Percentiles rank a stretch among this genome's conserved stretches.
These are phyloP conservation scores for Haliclona indistincta DNA, from an alignment of 37 sponge, comb jelly and placozoan species.

Conservation along the genomic window DNA sequence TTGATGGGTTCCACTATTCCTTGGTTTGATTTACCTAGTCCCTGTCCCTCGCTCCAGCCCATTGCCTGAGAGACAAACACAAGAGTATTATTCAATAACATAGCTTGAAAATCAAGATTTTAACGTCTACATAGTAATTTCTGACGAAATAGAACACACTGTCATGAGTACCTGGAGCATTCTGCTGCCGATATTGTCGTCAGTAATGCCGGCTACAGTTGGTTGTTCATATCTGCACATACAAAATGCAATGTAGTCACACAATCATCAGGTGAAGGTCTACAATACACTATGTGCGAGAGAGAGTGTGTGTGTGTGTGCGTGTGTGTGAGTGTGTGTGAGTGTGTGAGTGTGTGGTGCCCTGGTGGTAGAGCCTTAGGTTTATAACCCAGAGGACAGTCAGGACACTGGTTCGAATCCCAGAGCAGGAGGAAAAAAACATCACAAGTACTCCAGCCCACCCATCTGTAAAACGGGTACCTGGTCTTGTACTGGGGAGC, in stretches of 20 bases:
- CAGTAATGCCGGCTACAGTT: constrained; percentile 19
- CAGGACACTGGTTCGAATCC: too few species aligned
- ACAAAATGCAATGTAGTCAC: neutral
- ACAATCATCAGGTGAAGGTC: neutral
- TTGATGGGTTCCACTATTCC: constrained; percentile 78
- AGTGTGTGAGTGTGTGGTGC: neutral
- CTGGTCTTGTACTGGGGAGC: too few species aligned
- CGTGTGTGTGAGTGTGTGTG: neutral
- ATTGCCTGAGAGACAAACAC: constrained; percentile 55
- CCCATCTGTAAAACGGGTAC: too few species aligned
- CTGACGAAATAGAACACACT: too few species aligned
- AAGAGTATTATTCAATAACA: neutral
- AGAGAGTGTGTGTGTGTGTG: neutral
- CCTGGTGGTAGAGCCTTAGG: too few species aligned
- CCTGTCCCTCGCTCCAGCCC: constrained; percentile 88
- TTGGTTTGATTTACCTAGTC: constrained; percentile 71
- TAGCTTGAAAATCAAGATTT: too few species aligned
- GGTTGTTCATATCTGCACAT: constrained; percentile 56
- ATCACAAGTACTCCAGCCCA: neutral
- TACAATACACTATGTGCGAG: too few species aligned
- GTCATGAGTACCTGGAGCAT: constrained; percentile 56
- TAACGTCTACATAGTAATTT: neutral
- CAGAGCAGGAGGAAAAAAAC: too few species aligned
- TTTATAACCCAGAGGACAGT: too few species aligned
- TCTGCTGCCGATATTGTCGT: constrained; percentile 68